phyloP scores from a whole-genome alignment of 2,888 invertebrate species.

The Anagyrus pseudococci region DNA sequence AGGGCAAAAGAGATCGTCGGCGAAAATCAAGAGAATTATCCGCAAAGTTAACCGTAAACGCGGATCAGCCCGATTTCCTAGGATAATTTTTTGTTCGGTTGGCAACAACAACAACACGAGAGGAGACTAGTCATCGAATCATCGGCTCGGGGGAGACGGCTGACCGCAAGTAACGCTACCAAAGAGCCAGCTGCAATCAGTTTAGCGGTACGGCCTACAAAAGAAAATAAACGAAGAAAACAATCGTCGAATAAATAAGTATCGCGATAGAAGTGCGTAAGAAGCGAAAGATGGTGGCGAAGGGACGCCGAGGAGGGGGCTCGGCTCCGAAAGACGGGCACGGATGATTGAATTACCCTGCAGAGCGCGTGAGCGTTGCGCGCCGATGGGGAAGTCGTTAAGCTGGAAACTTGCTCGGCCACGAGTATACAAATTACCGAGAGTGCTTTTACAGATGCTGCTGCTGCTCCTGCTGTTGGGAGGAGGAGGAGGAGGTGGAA shows the following conservation, averaged over 20 bases:
- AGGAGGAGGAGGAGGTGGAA: no score
- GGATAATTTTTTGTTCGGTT: not conserved
- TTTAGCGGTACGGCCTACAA: not conserved
- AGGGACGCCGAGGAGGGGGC: no score
- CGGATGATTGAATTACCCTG: constrained; percentile 27
- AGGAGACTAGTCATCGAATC: not conserved
- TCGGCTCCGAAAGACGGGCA: not conserved
- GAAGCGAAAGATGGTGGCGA: not conserved
- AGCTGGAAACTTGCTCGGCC: constrained; percentile 26
- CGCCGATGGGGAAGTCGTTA: constrained; percentile 24
- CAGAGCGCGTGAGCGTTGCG: no score
- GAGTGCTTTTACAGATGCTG: constrained; percentile 31
- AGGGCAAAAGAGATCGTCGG: no score
- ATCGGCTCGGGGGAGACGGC: no score
- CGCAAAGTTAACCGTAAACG: no score
- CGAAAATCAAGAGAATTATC: no score
- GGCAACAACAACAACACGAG: not conserved
- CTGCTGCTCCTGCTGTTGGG: no score
- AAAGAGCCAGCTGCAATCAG: not conserved
- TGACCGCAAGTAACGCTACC: constrained; percentile 17
- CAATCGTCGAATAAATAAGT: constrained; percentile 34
- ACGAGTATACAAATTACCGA: constrained; percentile 30
- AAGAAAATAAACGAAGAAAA: constrained; percentile 26
- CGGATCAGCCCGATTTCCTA: no score
- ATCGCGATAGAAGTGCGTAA: not conserved